Evolutionary conservation across 2,797 vertebrate genomes (phyloP).

Genomic region (Peromyscus melanophrys): DNA sequence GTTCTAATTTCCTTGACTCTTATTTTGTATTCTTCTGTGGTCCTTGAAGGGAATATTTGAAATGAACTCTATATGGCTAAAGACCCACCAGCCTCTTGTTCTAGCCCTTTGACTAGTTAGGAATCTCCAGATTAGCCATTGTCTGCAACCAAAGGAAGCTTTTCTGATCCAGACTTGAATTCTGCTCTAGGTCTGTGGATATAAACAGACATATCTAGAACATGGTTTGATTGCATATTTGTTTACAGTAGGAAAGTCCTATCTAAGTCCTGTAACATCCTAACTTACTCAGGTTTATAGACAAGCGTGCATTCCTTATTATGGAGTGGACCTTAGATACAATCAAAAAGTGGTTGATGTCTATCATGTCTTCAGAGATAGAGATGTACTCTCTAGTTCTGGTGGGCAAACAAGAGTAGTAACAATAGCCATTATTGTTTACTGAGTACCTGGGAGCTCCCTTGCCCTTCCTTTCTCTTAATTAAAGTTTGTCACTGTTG

Average conservation of each 20-base stretch:
- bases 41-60: background rate
- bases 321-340: background rate
- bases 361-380: background rate
- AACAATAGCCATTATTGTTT: background rate
- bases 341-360: background rate
- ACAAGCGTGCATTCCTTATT: background rate
- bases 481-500: background rate
- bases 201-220: background rate
- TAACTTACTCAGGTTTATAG: background rate
- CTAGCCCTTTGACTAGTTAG: background rate
- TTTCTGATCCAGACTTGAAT: background rate
- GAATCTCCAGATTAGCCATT: background rate
- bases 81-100: background rate
- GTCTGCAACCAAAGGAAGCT: background rate
- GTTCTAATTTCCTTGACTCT: background rate
- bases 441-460: background rate
- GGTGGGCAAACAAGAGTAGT: background rate
- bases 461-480: background rate
- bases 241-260: background rate
- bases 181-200: background rate
- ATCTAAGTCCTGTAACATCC: background rate
- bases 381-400: background rate
- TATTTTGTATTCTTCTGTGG: background rate
- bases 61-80: background rate
- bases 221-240: background rate